These are phyloP conservation scores for Diabrotica undecimpunctata DNA, from an alignment of 1,140 invertebrate genomes.

Conservation along the genomic window DNA sequence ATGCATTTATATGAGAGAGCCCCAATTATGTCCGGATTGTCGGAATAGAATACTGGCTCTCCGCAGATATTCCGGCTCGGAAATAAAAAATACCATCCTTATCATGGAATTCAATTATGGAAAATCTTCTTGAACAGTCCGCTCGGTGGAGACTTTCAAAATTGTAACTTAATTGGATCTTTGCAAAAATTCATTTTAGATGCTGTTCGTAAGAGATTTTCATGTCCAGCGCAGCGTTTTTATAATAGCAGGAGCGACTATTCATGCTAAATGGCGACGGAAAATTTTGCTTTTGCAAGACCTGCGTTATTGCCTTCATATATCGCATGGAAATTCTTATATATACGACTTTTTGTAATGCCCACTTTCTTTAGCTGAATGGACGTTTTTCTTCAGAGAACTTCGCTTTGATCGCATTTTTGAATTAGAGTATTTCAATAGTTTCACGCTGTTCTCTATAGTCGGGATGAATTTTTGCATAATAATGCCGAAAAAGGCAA, in stretches of 20 bases:
- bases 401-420: too few species aligned
- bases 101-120: slow-evolving; percentile 33
- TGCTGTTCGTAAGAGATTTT: slow-evolving; percentile 27
- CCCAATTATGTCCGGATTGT: slow-evolving; percentile 3
- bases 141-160: slow-evolving; percentile 22
- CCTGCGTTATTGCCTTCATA: slow-evolving; percentile 9
- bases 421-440: too few species aligned
- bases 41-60: not conserved
- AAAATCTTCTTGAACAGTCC: slow-evolving; percentile 27
- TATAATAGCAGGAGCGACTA: slow-evolving; percentile 19
- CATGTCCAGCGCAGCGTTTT: slow-evolving; percentile 31
- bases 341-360: slow-evolving; percentile 8
- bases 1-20: slow-evolving; percentile 7
- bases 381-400: not conserved
- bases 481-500: too few species aligned
- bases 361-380: not conserved
- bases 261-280: not conserved
- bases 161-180: slow-evolving; percentile 35
- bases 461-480: too few species aligned
- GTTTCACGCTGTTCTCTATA: too few species aligned
- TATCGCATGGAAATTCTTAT: slow-evolving; percentile 11
- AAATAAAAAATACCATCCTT: slow-evolving; percentile 27
- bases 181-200: slow-evolving; percentile 29
- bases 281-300: slow-evolving; percentile 4
- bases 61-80: not conserved